Evolutionary conservation across 2,888 invertebrate genomes (phyloP).

Genomic region (Unio pictorum): DNA sequence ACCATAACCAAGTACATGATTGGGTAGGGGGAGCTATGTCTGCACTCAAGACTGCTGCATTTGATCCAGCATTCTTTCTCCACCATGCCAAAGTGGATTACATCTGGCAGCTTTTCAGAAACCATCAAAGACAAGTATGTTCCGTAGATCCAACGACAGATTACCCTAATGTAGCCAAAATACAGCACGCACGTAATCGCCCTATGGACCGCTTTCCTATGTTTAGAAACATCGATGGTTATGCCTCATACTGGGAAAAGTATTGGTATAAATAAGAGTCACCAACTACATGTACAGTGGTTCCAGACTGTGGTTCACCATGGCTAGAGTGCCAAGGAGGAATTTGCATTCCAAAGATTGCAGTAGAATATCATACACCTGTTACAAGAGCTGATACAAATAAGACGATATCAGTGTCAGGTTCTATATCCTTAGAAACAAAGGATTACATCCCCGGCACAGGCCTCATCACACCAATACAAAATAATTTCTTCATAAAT

Average conservation of each 20-base stretch:
- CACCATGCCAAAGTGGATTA: conserved; percentile 59
- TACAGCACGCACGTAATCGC: conserved; percentile 18
- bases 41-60: conserved; percentile 47
- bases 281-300: conserved; percentile 26
- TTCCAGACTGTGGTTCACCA: too few species aligned
- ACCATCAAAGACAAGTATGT: conserved; percentile 26
- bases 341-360: too few species aligned
- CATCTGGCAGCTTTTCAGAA: conserved; percentile 53
- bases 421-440: too few species aligned
- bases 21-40: conserved; percentile 59
- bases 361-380: too few species aligned
- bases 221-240: conserved; percentile 34
- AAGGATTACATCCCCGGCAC: too few species aligned
- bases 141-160: conserved; percentile 34
- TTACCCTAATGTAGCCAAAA: conserved; percentile 23
- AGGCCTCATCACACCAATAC: conserved; percentile 8
- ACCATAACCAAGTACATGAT: conserved; percentile 51
- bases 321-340: too few species aligned
- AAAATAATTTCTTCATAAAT: conserved; percentile 48
- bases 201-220: conserved; percentile 27
- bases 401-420: too few species aligned
- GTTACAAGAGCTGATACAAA: too few species aligned
- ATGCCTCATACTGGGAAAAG: conserved; percentile 24
- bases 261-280: conserved; percentile 30
- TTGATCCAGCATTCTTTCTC: conserved; percentile 57